Evolutionary conservation across 2,888 invertebrate species (phyloP).

Genomic region (Chymomyza fuscimana): DNA sequence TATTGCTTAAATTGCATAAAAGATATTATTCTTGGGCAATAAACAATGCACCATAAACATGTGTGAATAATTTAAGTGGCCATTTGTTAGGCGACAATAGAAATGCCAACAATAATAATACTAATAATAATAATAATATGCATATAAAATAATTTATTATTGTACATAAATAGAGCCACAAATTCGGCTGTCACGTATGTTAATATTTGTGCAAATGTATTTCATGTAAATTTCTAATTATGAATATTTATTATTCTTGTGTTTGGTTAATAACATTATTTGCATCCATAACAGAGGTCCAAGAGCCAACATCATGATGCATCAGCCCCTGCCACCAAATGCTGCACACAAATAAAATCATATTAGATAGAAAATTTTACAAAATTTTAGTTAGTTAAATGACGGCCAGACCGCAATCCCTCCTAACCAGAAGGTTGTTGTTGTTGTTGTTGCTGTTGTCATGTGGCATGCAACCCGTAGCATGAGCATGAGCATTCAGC

Average conservation of each 20-base stretch:
- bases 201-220: neutral
- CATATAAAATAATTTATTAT: neutral
- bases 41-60: neutral
- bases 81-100: too few species aligned
- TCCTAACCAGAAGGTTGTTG: neutral
- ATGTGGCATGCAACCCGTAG: neutral
- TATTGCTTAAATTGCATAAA: neutral
- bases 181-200: neutral
- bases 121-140: neutral
- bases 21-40: neutral
- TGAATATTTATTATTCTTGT: slow-evolving; percentile 67
- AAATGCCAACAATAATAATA: neutral
- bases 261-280: slow-evolving; percentile 51
- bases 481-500: too few species aligned
- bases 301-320: too few species aligned
- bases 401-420: slow-evolving; percentile 42
- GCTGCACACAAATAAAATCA: slow-evolving; percentile 37
- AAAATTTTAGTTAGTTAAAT: slow-evolving; percentile 64
- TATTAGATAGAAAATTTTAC: slow-evolving; percentile 47
- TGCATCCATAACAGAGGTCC: slow-evolving; percentile 1
- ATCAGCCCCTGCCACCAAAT: neutral
- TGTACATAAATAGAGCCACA: neutral
- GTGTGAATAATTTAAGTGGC: neutral
- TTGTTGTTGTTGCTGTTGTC: neutral
- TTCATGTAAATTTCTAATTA: slow-evolving; percentile 28